A percentile compares a stretch with the other conserved stretches of the same genome.
Conservation (phyloP, 2,797 vertebrate genomes). For the Cheirogaleus major region DNA sequence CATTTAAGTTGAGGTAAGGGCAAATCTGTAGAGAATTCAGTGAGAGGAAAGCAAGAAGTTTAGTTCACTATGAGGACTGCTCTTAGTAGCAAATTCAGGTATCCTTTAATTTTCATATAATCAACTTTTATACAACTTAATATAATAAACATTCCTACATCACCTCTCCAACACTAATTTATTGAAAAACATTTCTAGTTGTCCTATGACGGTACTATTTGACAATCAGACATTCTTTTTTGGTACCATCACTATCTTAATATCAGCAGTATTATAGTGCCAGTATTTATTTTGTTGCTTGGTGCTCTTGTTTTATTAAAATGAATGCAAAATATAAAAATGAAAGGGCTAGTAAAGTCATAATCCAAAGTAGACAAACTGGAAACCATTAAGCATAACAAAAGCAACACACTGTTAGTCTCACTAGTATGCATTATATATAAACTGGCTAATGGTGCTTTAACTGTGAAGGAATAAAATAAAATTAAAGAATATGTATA, state of each 20-base stretch:
- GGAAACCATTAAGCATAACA: slow-evolving; percentile 3
- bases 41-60: not conserved
- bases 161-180: slow-evolving; percentile 1
- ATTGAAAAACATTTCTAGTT: not conserved
- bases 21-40: slow-evolving; percentile 1
- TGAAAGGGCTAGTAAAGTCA: not conserved
- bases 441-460: not conserved
- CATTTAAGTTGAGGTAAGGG: not conserved
- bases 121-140: not conserved
- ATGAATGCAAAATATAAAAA: slow-evolving; percentile 37
- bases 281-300: not conserved
- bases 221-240: not conserved
- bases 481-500: not conserved
- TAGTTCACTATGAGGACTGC: not conserved
- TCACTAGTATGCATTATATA: not conserved
- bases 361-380: slow-evolving; percentile 32
- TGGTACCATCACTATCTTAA: not conserved
- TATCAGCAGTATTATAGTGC: not conserved
- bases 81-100: slow-evolving; percentile 1
- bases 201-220: not conserved
- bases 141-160: slow-evolving; percentile 11
- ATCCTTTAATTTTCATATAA: not conserved
- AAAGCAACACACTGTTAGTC: not conserved
- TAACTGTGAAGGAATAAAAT: not conserved
- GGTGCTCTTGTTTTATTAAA: not conserved